phyloP scores from a whole-genome alignment of 2,113 vertebrate genomes.

The Corythaixoides concolor region DNA sequence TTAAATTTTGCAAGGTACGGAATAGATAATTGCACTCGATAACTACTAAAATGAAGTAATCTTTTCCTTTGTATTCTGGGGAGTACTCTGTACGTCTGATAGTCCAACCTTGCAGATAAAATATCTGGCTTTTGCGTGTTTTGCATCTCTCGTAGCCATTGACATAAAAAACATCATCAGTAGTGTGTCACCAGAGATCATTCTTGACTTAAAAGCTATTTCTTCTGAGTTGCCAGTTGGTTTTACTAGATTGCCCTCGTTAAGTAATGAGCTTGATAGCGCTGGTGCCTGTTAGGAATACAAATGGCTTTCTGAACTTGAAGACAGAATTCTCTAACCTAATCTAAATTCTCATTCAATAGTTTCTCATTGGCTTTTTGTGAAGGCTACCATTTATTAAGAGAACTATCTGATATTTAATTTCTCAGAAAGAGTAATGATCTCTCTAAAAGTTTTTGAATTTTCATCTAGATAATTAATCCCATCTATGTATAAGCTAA shows the following conservation, averaged over 20 bases:
- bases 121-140: not conserved
- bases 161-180: not conserved
- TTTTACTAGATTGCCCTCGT: not conserved
- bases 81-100: not conserved
- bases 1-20: conserved; percentile 51
- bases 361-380: not conserved
- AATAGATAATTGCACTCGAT: not conserved
- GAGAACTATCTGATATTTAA: not conserved
- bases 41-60: conserved; percentile 3
- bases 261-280: conserved; percentile 21
- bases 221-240: not conserved
- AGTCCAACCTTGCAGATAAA: not conserved
- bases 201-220: conserved; percentile 1
- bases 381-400: conserved; percentile 6
- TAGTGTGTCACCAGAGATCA: conserved; percentile 20
- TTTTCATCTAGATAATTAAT: conserved; percentile 25
- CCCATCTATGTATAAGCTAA: not conserved
- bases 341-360: not conserved
- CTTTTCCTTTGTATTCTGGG: not conserved
- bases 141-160: not conserved
- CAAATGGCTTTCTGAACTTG: not conserved
- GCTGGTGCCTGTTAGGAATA: conserved; percentile 19
- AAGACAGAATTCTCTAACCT: not conserved
- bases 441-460: not conserved
- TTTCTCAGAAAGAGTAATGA: conserved; percentile 4